A percentile compares a stretch with the other conserved stretches of the same genome.
phyloP scores from a whole-genome alignment of 2,797 vertebrate species.

The Phrynocephalus guinanensis region DNA sequence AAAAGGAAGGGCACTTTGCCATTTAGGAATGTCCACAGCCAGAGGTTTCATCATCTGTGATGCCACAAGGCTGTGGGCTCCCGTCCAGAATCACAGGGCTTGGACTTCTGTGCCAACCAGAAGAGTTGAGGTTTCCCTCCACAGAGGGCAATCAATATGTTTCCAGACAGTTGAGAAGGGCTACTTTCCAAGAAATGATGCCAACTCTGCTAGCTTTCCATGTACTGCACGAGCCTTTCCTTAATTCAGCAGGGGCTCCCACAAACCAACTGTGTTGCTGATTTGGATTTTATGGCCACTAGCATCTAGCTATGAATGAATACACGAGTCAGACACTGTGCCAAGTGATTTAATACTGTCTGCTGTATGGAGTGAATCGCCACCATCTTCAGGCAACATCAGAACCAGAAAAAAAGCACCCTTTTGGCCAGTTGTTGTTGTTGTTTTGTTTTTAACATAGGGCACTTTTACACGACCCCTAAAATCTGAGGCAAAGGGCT shows the following conservation, averaged over 20 bases:
- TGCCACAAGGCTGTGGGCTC: background rate
- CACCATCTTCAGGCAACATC: too few relatives aligned
- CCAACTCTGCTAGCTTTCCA: background rate
- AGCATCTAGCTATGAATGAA: background rate
- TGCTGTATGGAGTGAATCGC: background rate
- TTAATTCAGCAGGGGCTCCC: background rate
- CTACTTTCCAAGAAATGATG: slow-evolving; percentile 8
- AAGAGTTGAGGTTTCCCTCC: fast-evolving
- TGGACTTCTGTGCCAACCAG: fast-evolving
- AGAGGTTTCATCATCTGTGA: background rate
- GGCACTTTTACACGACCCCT: too few relatives aligned
- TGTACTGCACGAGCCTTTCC: background rate
- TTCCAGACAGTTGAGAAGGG: background rate
- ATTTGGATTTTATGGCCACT: background rate
- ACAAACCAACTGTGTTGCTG: background rate
- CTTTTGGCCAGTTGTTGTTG: too few relatives aligned
- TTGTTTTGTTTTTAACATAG: too few relatives aligned
- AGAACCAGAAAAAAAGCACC: too few relatives aligned
- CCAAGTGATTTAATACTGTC: background rate
- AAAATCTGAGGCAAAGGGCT: too few relatives aligned
- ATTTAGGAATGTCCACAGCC: background rate
- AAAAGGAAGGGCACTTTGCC: background rate
- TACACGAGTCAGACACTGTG: background rate
- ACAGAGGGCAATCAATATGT: background rate
- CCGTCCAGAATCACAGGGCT: background rate